Evolutionary conservation across 1,140 invertebrate species (phyloP).

Genomic region (Sarcophaga peregrina): DNA sequence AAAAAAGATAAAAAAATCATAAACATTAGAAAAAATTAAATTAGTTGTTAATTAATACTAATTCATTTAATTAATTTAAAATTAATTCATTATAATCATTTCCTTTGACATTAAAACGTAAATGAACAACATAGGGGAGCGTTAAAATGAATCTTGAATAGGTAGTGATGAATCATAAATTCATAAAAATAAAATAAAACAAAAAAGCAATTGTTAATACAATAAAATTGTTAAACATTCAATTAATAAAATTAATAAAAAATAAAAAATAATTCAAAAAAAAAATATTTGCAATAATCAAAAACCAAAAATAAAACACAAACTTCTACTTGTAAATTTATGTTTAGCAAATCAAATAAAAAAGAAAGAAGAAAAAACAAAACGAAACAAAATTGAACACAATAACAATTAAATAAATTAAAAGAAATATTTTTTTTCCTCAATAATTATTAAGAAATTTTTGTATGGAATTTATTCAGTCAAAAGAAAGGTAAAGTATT

Average conservation of each 20-base stretch:
- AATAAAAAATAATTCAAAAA: constrained; percentile 1
- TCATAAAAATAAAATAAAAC: not conserved
- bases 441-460: not conserved
- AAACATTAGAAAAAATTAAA: too few relatives aligned
- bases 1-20: not conserved
- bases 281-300: constrained; percentile 22
- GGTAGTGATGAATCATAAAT: not conserved
- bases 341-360: not conserved
- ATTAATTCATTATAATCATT: too few relatives aligned
- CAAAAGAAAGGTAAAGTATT: too few relatives aligned
- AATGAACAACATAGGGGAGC: not conserved
- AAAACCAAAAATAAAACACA: constrained; percentile 1
- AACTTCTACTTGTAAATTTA: constrained; percentile 7
- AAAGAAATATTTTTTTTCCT: constrained; percentile 10
- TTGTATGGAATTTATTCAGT: too few relatives aligned
- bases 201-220: constrained; percentile 30
- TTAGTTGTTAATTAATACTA: too few relatives aligned
- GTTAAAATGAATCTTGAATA: not conserved
- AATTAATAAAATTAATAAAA: not conserved
- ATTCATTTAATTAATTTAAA: too few relatives aligned
- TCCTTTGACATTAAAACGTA: not conserved
- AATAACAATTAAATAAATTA: constrained; percentile 2
- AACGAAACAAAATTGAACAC: too few relatives aligned
- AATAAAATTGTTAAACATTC: constrained; percentile 34
- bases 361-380: not conserved